Conservation (phyloP, 2,888 invertebrate genomes). For the Trichacis sp. region DNA sequence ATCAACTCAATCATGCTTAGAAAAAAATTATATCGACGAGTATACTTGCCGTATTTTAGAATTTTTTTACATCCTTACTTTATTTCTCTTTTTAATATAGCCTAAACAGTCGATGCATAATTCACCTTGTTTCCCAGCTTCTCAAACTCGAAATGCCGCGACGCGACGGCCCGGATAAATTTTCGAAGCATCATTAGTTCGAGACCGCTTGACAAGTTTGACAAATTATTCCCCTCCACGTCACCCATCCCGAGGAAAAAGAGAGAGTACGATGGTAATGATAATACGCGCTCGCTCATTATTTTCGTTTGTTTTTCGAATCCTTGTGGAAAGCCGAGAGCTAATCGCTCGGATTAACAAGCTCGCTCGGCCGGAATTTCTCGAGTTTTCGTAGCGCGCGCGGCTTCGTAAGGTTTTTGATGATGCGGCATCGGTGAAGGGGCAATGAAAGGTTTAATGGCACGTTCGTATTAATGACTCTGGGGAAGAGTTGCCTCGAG, state of each 20-base stretch:
- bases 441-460: slow-evolving; percentile 31
- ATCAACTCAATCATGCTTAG: too few relatives aligned
- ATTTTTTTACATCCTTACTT: too few relatives aligned
- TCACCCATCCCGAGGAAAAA: slow-evolving; percentile 21
- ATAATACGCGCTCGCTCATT: too few relatives aligned
- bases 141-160: slow-evolving; percentile 43
- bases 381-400: neutral
- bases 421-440: slow-evolving; percentile 25
- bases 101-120: too few relatives aligned
- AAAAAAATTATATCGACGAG: too few relatives aligned
- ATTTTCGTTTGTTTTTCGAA: too few relatives aligned
- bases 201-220: slow-evolving; percentile 60
- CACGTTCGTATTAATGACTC: slow-evolving; percentile 33
- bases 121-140: too few relatives aligned
- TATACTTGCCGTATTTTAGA: too few relatives aligned
- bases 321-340: neutral
- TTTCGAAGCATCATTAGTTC: slow-evolving; percentile 66
- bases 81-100: too few relatives aligned
- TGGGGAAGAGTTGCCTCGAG: slow-evolving; percentile 30
- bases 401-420: slow-evolving; percentile 16
- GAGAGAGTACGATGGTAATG: too few relatives aligned
- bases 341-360: neutral
- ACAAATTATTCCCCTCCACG: slow-evolving; percentile 60
- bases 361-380: neutral
- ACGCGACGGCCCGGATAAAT: slow-evolving; percentile 63